These are phyloP conservation scores for Parazoanthus atlanticus DNA, from an alignment of 92 coral and sea anemone genomes.

Conservation along the genomic window DNA sequence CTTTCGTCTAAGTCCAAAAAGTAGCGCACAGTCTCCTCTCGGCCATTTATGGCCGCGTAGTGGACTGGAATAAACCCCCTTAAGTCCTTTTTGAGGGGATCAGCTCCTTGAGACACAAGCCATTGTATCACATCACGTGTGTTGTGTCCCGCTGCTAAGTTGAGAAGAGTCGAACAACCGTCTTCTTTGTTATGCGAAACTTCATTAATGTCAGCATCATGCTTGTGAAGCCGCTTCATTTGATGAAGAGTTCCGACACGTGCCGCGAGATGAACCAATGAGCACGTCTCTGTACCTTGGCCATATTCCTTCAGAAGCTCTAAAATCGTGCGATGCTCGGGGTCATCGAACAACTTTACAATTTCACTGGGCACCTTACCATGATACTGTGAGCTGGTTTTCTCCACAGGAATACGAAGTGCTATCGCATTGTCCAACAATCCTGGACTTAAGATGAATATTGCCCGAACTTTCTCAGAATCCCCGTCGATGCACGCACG, in stretches of 20 bases:
- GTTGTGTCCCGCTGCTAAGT: slow-evolving; percentile 15
- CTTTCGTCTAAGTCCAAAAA: slow-evolving; percentile 21
- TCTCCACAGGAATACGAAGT: slow-evolving; percentile 15
- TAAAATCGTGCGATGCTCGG: neutral
- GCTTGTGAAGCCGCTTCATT: neutral
- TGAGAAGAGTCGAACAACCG: slow-evolving; percentile 25
- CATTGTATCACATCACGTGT: slow-evolving; percentile 23
- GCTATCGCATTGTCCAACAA: slow-evolving; percentile 15
- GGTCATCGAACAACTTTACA: slow-evolving; percentile 5
- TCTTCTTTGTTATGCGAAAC: slow-evolving; percentile 23
- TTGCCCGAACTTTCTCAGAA: slow-evolving; percentile 4
- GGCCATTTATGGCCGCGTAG: slow-evolving; percentile 22
- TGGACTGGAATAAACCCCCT: slow-evolving; percentile 26
- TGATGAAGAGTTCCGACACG: slow-evolving; percentile 21
- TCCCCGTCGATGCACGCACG: slow-evolving; percentile 14
- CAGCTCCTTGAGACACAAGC: slow-evolving; percentile 34
- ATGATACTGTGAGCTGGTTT: slow-evolving; percentile 3
- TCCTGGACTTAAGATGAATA: slow-evolving; percentile 14
- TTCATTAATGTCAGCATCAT: slow-evolving; percentile 4
- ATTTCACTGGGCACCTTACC: slow-evolving; percentile 17
- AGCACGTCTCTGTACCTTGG: neutral
- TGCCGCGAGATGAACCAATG: slow-evolving; percentile 8
- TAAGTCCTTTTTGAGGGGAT: slow-evolving; percentile 10
- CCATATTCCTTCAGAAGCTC: slow-evolving; percentile 7
- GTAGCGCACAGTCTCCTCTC: slow-evolving; percentile 32